Evolutionary conservation across 64 coral and sea anemone species (phyloP).

Genomic region (Montipora foliosa): DNA sequence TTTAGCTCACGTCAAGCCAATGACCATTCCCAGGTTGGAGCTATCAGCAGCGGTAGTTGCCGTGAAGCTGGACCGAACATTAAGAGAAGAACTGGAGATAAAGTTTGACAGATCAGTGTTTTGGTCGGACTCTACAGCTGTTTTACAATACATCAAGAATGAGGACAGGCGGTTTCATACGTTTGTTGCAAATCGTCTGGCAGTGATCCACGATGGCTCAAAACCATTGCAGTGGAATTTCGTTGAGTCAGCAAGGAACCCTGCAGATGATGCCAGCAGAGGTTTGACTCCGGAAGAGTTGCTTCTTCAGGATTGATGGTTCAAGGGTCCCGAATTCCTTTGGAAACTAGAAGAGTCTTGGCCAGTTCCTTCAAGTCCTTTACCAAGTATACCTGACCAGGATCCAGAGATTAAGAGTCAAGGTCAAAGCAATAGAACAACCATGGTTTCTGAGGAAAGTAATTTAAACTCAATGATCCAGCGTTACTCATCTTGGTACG

Average conservation of each 20-base stretch:
- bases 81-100: no score
- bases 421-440: not conserved
- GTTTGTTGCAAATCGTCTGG: not conserved
- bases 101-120: not conserved
- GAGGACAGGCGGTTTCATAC: conserved; percentile 12
- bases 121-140: conserved; percentile 10
- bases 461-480: no score
- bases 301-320: not conserved
- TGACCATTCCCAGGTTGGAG: conserved; percentile 13
- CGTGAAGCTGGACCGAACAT: not conserved
- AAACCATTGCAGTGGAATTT: not conserved
- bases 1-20: conserved; percentile 19
- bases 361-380: not conserved
- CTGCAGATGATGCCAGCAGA: not conserved
- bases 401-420: not conserved
- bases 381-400: not conserved
- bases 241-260: not conserved
- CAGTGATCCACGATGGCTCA: not conserved
- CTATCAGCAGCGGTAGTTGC: conserved; percentile 11
- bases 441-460: no score
- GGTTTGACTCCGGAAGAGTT: not conserved
- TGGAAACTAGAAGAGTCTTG: not conserved
- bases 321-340: not conserved
- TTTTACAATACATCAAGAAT: conserved; percentile 4
- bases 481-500: no score